Evolutionary conservation across 2,113 vertebrate genomes (phyloP).

Genomic region (Etheostoma spectabile): DNA sequence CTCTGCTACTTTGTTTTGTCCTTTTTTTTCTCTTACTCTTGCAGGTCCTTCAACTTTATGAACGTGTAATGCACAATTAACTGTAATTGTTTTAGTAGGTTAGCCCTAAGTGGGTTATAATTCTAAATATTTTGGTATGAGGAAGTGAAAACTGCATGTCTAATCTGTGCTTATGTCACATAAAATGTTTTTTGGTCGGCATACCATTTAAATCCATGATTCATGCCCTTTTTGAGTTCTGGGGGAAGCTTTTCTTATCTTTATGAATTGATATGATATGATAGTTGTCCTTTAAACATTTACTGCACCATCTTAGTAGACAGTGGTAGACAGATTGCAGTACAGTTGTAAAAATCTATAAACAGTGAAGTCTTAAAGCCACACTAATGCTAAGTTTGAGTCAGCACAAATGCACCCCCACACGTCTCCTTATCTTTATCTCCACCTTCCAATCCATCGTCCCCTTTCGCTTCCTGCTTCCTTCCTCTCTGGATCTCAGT

Average conservation of each 20-base stretch:
- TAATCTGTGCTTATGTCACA: background rate
- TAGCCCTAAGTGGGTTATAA: constrained; percentile 4
- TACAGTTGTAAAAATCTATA: constrained; percentile 50
- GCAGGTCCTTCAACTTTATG: background rate
- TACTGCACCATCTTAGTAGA: constrained; percentile 12
- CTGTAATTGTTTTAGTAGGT: constrained; percentile 2
- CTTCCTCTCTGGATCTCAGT: constrained; percentile 39
- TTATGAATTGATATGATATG: background rate
- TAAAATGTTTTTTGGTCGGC: background rate
- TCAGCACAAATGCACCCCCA: constrained; percentile 57
- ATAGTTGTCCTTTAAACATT: constrained; percentile 28
- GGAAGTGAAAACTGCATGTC: background rate
- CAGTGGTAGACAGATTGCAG: constrained; percentile 32
- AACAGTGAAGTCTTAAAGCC: constrained; percentile 57
- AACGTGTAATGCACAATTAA: too few species aligned
- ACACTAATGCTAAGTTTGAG: constrained; percentile 55
- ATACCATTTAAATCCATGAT: background rate
- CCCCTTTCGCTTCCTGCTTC: constrained; percentile 34
- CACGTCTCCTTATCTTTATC: constrained; percentile 49
- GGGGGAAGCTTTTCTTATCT: background rate
- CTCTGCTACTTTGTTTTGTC: background rate
- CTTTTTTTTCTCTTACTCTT: background rate
- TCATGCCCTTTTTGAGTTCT: background rate
- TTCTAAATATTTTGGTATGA: background rate
- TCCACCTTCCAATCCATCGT: constrained; percentile 28